Percentiles rank a stretch among this genome's conserved stretches.
Conservation (phyloP, 2,888 invertebrate species). For the Drosophila mercatorum region DNA sequence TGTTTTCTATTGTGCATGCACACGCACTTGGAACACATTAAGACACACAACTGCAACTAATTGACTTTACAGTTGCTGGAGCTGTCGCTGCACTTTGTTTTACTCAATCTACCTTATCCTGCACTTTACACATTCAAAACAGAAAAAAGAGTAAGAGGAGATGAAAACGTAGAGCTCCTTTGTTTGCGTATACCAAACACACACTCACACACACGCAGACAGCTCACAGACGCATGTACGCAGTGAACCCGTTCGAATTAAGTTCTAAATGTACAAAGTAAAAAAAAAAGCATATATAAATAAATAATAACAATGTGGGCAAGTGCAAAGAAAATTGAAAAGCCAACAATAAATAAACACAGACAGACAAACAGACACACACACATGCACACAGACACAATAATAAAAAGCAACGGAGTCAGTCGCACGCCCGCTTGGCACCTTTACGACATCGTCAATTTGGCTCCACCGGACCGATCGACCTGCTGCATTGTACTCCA, state of each 20-base stretch:
- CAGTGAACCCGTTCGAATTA: constrained; percentile 45
- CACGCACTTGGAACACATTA: constrained; percentile 12
- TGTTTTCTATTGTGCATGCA: constrained; percentile 44
- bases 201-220: constrained; percentile 10
- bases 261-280: constrained; percentile 35
- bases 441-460: constrained; percentile 63
- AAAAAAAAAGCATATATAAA: constrained; percentile 17
- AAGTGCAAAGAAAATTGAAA: constrained; percentile 36
- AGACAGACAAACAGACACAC: constrained; percentile 17
- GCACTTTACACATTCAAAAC: constrained; percentile 59
- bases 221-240: constrained; percentile 25
- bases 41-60: constrained; percentile 28
- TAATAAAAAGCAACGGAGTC: constrained; percentile 53
- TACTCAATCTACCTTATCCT: constrained; percentile 58
- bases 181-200: constrained; percentile 53
- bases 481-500: constrained; percentile 41
- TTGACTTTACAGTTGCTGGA: constrained; percentile 21
- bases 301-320: constrained; percentile 18
- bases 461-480: constrained; percentile 55
- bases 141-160: constrained; percentile 42
- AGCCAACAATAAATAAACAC: constrained; percentile 49
- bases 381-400: constrained; percentile 26
- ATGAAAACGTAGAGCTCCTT: constrained; percentile 51
- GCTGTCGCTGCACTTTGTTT: constrained; percentile 47
- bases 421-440: constrained; percentile 69